Percentiles rank a stretch among this genome's conserved stretches.
phyloP scores from a whole-genome alignment of 2,797 vertebrate genomes.

The Acipenser oxyrinchus region DNA sequence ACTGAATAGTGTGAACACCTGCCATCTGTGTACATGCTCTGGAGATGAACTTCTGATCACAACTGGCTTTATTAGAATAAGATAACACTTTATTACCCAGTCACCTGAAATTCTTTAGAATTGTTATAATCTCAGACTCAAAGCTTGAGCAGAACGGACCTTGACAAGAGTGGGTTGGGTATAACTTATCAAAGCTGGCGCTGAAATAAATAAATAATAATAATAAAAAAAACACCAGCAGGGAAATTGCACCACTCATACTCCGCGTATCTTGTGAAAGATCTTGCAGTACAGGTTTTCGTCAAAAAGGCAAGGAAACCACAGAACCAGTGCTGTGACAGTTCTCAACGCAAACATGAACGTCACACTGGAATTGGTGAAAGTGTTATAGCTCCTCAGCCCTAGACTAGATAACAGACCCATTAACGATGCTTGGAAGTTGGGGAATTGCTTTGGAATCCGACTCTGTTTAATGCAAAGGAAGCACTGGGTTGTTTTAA shows the following conservation, averaged over 20 bases:
- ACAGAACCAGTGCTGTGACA: slow-evolving; percentile 39
- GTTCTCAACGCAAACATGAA: slow-evolving; percentile 41
- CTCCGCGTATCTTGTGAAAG: too few relatives aligned
- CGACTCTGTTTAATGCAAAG: slow-evolving; percentile 48
- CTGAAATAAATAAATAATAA: too few relatives aligned
- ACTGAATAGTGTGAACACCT: slow-evolving; percentile 16
- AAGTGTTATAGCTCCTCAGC: slow-evolving; percentile 56
- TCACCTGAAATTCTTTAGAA: slow-evolving; percentile 39
- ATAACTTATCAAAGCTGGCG: too few relatives aligned
- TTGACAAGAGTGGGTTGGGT: slow-evolving; percentile 42
- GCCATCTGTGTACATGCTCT: slow-evolving; percentile 30
- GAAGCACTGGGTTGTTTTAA: slow-evolving; percentile 25
- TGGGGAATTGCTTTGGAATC: slow-evolving; percentile 32
- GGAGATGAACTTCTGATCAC: slow-evolving; percentile 64
- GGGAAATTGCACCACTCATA: too few relatives aligned
- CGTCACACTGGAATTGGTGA: slow-evolving; percentile 56
- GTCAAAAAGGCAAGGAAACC: too few relatives aligned
- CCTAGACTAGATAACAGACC: slow-evolving; percentile 52
- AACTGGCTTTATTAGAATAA: slow-evolving; percentile 62
- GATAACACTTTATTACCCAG: slow-evolving; percentile 61
- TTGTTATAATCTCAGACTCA: slow-evolving; percentile 40
- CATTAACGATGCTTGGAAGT: slow-evolving; percentile 33
- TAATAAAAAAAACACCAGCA: too few relatives aligned
- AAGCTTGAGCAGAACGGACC: slow-evolving; percentile 60
- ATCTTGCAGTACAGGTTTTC: too few relatives aligned